Percentiles rank a stretch among this genome's conserved stretches.
Conservation (phyloP, 2,888 invertebrate genomes). For the Acleris emargana region DNA sequence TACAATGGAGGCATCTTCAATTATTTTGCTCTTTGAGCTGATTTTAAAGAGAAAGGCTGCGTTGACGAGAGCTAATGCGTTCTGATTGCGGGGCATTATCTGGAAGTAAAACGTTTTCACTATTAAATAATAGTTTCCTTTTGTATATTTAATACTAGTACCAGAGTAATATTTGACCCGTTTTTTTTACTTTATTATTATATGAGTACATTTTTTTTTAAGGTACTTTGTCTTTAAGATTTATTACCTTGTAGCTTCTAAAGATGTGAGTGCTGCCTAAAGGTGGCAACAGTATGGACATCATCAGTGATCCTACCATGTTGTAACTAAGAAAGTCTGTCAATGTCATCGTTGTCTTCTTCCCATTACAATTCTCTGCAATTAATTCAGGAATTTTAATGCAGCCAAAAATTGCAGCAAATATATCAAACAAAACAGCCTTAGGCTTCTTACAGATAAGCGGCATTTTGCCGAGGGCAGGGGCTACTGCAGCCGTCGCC, state of each 20-base stretch:
- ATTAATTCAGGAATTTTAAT: background rate
- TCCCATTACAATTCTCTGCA: conserved; percentile 36
- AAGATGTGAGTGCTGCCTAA: conserved; percentile 77
- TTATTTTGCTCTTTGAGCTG: conserved; percentile 54
- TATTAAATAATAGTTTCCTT: no score
- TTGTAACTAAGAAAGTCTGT: conserved; percentile 82
- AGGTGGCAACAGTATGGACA: conserved; percentile 83
- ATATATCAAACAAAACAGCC: no score
- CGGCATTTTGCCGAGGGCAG: no score
- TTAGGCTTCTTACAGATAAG: no score
- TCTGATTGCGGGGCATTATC: conserved; percentile 90
- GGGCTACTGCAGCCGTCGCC: no score
- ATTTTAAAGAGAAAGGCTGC: conserved; percentile 87
- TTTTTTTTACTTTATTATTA: no score
- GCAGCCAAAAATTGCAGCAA: no score
- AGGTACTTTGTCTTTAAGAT: no score
- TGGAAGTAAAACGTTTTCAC: conserved; percentile 52
- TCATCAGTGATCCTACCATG: conserved; percentile 86
- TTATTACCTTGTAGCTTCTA: conserved; percentile 86
- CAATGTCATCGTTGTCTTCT: conserved; percentile 53
- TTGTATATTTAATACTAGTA: no score
- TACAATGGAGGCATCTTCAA: conserved; percentile 80
- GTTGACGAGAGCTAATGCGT: conserved; percentile 90
- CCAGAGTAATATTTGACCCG: no score
- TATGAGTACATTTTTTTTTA: no score